Evolutionary conservation across 2,113 vertebrate species (phyloP), one percentile per base, ranked within the genome.

Genomic region (Ceuthmochares aereus): DNA sequence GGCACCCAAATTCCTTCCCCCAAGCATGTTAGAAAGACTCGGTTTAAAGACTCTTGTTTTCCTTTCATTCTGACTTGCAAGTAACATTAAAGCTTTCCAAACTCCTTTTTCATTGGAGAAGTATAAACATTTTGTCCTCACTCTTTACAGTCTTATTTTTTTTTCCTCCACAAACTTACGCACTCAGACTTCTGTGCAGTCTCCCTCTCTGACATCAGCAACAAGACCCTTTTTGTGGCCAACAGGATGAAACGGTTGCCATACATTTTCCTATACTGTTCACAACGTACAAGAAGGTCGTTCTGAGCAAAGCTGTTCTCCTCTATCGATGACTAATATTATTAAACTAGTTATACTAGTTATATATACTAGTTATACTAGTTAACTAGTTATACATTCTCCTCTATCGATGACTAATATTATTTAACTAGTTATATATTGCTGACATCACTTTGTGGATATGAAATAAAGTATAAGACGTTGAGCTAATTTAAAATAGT

Each of bases 21-120:
- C 34, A 79, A 84, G 55, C 52, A 47, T 9, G 26, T 20, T 56
- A 34, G 30, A 84, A 95, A 59, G 4, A 25, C 14, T 77, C 4
- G 1, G 2, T 68, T 84, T 76, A 72, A 85, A 94, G 30, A 11
- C 69, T 79, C 70, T 83, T 84, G 9, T 14, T 77, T 87, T 87
- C 36, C 66, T 94, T 90, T 94, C 47, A 76, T 92, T 92, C 42
- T 80, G 59, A 66, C 17, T 90, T 90, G 59, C 40, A 94, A 83
- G 52, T 37, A 74, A 70, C 42, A 80, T 74, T 37, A 90, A 84
- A 95, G 75, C 30, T 66, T 86, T 86, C 30, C 70, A 83, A 90
- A 51, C 14, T 62, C 27, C 21, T 52, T 84, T 91, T 90, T 40
- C 9, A 22, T 8, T 64, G 22, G 19, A 77, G 16, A 94, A 80